phyloP scores from a whole-genome alignment of 1,140 invertebrate genomes.

The Rhysida immarginata region DNA sequence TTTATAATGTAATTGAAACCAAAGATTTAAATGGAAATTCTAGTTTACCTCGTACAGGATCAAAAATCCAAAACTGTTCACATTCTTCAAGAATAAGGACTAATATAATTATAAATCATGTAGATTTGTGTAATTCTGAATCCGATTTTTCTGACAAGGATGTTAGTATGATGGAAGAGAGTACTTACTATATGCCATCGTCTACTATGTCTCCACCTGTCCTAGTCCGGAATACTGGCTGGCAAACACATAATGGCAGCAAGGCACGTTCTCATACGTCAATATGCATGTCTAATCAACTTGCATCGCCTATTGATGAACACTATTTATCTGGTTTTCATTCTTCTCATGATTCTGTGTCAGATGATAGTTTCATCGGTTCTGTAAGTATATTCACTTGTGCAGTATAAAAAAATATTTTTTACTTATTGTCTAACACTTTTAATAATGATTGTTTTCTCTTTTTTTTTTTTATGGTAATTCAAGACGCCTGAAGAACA shows the following conservation, averaged over 20 bases:
- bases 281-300: neutral
- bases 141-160: conserved; percentile 6
- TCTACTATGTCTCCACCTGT: conserved; percentile 5
- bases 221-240: neutral
- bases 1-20: neutral
- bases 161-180: conserved; percentile 5
- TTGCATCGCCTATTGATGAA: neutral
- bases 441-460: neutral
- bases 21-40: conserved; percentile 5
- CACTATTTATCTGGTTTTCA: neutral
- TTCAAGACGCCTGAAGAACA: conserved; percentile 1
- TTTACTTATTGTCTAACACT: conserved; percentile 9
- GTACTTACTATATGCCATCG: conserved; percentile 2
- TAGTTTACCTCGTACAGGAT: neutral
- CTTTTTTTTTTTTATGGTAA: neutral
- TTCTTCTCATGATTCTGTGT: neutral
- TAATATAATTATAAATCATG: neutral
- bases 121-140: neutral
- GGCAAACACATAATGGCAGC: neutral
- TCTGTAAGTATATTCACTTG: neutral
- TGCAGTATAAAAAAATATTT: conserved; percentile 2
- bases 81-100: neutral
- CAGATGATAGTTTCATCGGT: neutral
- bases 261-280: neutral
- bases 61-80: neutral